Conservation (phyloP, 2,113 vertebrate genomes). For the Opisthocomus hoazin region DNA sequence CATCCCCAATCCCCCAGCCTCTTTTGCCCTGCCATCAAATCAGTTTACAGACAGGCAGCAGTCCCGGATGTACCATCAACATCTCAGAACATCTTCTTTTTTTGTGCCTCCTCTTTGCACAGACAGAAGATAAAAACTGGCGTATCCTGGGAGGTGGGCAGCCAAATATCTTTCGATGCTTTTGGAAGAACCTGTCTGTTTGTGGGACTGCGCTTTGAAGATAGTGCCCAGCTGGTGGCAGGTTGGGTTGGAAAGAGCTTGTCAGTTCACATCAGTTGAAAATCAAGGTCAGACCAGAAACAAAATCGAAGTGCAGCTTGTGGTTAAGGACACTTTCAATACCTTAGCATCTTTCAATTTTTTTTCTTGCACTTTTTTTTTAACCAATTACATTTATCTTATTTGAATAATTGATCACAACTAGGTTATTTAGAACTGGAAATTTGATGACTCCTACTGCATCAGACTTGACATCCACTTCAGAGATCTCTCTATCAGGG, state of each 20-base stretch:
- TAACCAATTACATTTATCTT: background rate
- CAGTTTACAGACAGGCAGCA: background rate
- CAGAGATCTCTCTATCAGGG: background rate
- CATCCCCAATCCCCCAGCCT: background rate
- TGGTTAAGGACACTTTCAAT: background rate
- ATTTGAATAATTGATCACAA: background rate
- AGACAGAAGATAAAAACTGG: background rate
- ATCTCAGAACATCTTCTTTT: background rate
- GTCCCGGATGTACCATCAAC: background rate
- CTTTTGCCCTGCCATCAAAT: background rate
- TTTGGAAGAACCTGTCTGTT: background rate
- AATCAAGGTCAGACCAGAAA: background rate
- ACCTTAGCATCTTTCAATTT: background rate
- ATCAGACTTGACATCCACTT: background rate
- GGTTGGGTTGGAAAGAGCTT: background rate
- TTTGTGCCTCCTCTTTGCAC: background rate
- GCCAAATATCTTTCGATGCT: background rate
- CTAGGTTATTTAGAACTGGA: background rate
- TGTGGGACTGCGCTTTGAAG: background rate
- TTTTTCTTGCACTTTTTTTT: background rate
- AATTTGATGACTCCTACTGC: background rate
- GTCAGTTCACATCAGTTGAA: background rate
- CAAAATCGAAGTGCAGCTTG: background rate
- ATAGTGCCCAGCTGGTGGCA: background rate
- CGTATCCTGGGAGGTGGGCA: background rate